These are phyloP conservation scores for Gyrodactylus bullatarudis DNA, from an alignment of 1,140 invertebrate genomes.

Conservation along the genomic window DNA sequence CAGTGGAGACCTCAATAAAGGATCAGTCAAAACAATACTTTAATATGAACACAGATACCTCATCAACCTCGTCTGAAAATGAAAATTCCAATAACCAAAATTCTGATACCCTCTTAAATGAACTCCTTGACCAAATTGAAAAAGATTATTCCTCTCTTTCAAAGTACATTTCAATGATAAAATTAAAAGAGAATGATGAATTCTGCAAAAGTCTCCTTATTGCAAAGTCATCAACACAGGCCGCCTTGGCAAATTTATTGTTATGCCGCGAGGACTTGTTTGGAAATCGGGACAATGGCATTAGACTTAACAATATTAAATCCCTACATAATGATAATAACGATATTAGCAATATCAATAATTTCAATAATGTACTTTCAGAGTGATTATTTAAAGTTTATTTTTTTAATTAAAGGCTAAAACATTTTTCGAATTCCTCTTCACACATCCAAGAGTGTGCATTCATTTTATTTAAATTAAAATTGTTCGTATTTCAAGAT, in stretches of 20 bases:
- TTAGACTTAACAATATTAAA: too few species aligned
- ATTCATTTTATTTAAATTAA: too few species aligned
- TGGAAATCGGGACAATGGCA: too few species aligned
- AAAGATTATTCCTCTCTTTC: neutral
- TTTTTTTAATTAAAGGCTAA: too few species aligned
- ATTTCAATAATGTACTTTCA: too few species aligned
- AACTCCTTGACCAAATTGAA: neutral
- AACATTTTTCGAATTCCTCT: too few species aligned
- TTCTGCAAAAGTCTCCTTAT: neutral
- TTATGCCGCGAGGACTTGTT: neutral
- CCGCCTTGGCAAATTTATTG: neutral
- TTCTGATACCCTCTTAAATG: neutral
- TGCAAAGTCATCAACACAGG: neutral
- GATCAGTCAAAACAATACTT: neutral
- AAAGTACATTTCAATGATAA: neutral
- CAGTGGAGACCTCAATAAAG: neutral
- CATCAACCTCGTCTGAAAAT: neutral
- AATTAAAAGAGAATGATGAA: neutral
- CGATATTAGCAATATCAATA: too few species aligned
- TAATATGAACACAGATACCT: neutral
- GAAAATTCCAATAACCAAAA: neutral
- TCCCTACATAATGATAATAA: too few species aligned
- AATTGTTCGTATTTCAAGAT: too few species aligned
- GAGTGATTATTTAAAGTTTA: too few species aligned
- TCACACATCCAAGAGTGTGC: too few species aligned